These are phyloP conservation scores for Aphrophora alni DNA, from an alignment of 2,888 invertebrate species.

Conservation along the genomic window DNA sequence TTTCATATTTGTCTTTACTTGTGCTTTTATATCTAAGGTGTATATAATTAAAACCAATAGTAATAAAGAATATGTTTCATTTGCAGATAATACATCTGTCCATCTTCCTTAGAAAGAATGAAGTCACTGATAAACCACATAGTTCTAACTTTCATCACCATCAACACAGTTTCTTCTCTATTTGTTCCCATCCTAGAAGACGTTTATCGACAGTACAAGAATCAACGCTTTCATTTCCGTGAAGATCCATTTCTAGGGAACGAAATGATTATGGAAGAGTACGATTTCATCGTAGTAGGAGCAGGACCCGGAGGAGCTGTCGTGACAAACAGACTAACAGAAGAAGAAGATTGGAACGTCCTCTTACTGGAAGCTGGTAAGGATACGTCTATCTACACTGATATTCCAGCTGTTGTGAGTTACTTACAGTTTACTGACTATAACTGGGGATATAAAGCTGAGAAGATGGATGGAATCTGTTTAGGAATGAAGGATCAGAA, in stretches of 20 bases:
- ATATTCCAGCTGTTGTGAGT: constrained; percentile 64
- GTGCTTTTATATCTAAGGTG: too few relatives aligned
- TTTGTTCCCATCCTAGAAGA: background rate
- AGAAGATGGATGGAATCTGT: constrained; percentile 67
- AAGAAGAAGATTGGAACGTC: constrained; percentile 54
- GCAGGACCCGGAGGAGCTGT: constrained; percentile 4
- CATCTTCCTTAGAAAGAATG: too few relatives aligned
- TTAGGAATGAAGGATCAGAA: constrained; percentile 56
- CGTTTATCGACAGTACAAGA: background rate
- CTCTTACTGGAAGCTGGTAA: constrained; percentile 70
- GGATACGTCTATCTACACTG: constrained; percentile 62
- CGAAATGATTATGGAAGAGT: background rate
- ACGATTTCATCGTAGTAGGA: constrained; percentile 3
- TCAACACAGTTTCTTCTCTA: background rate
- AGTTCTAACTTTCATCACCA: background rate
- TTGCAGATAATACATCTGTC: too few relatives aligned
- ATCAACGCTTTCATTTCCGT: background rate
- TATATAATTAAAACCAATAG: too few relatives aligned
- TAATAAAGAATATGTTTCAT: too few relatives aligned
- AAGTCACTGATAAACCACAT: too few relatives aligned
- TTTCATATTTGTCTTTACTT: too few relatives aligned
- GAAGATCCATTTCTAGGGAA: background rate
- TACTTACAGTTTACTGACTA: constrained; percentile 66
- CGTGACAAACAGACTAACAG: background rate
- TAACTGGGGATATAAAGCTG: constrained; percentile 75